Conservation (phyloP, 2,797 vertebrate genomes). For the Molothrus ater region DNA sequence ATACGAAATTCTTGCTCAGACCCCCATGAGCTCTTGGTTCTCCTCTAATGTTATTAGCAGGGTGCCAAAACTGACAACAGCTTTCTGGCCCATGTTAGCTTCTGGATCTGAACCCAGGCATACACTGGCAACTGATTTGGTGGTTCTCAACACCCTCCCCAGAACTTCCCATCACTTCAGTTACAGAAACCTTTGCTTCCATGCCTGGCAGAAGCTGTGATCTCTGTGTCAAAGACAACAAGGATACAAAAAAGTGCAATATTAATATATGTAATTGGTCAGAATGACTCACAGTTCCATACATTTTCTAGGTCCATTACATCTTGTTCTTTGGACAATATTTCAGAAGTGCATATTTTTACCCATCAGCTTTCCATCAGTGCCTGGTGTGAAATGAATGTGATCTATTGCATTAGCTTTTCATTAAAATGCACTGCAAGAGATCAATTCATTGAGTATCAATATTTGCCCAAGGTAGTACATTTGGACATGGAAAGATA, state of each 20-base stretch:
- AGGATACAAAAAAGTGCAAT: not conserved
- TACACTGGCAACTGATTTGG: conserved; percentile 72
- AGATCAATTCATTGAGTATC: not conserved
- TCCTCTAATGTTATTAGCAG: conserved; percentile 78
- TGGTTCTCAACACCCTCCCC: conserved; percentile 72
- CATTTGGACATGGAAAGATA: not conserved
- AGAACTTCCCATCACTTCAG: conserved; percentile 62
- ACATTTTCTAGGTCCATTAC: not conserved
- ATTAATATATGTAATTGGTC: not conserved
- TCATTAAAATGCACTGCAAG: not conserved
- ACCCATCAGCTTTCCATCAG: not conserved
- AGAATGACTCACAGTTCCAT: not conserved
- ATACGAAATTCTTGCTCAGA: conserved; percentile 64
- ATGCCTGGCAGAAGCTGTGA: conserved; percentile 63
- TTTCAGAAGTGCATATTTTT: not conserved
- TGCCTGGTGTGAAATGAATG: not conserved
- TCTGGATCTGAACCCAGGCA: conserved; percentile 60
- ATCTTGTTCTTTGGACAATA: not conserved
- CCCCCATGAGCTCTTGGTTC: conserved; percentile 79
- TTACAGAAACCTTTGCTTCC: conserved; percentile 59
- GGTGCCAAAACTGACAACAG: conserved; percentile 76
- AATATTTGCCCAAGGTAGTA: not conserved
- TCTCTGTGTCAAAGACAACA: not conserved
- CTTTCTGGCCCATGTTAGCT: conserved; percentile 10
- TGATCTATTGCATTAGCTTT: not conserved